Evolutionary conservation across 2,888 invertebrate species (phyloP).

Genomic region (Steromphala cineraria): DNA sequence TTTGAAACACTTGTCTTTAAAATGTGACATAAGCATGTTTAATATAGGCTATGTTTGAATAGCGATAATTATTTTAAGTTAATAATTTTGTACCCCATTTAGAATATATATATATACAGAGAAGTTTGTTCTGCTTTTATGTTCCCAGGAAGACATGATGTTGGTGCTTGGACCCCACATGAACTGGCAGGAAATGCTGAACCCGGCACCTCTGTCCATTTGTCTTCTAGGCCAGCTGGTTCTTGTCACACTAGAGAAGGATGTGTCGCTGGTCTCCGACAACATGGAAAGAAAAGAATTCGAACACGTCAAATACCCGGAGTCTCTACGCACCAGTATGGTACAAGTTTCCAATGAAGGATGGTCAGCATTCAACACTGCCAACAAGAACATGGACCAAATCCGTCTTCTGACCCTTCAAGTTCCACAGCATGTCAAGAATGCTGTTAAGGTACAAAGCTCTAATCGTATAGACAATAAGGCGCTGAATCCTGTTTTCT

Average conservation of each 20-base stretch:
- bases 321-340: background rate
- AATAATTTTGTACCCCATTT: background rate
- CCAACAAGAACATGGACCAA: conserved; percentile 5
- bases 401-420: background rate
- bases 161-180: background rate
- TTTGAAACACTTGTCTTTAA: no score
- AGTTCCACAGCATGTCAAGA: background rate
- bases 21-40: no score
- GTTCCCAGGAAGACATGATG: background rate
- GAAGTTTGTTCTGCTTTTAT: no score
- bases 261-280: background rate
- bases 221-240: background rate
- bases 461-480: no score
- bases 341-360: background rate
- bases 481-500: no score
- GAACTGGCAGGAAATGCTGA: background rate
- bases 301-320: background rate
- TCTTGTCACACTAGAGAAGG: background rate
- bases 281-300: background rate
- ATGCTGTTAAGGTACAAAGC: background rate
- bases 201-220: background rate
- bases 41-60: no score
- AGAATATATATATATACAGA: no score
- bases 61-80: no score
- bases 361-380: background rate